Percentiles rank a stretch among this genome's conserved stretches.
Evolutionary conservation across 2,888 invertebrate genomes (phyloP).

Genomic region (Pardosa pseudoannulata): DNA sequence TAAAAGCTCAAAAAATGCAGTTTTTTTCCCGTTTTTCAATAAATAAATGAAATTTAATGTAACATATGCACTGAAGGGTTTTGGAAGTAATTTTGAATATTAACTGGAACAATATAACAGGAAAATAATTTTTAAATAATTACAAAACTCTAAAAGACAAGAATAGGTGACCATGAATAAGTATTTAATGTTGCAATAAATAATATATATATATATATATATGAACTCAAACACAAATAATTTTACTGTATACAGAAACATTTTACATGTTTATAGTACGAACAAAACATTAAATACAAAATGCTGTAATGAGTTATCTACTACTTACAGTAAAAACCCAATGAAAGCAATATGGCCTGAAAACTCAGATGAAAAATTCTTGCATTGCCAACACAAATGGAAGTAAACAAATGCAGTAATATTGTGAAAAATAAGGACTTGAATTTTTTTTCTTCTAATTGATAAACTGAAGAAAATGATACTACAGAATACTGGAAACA

Average conservation of each 20-base stretch:
- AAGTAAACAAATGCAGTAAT: not conserved
- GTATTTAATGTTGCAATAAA: conserved; percentile 5
- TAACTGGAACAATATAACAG: too few relatives aligned
- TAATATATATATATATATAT: not conserved
- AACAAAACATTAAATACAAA: conserved; percentile 1
- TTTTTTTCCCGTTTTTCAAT: not conserved
- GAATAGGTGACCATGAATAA: not conserved
- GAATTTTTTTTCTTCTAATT: not conserved
- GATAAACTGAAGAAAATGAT: conserved; percentile 14
- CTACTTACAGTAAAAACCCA: not conserved
- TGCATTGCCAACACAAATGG: not conserved
- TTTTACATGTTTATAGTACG: not conserved
- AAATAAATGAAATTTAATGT: conserved; percentile 6
- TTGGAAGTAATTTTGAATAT: conserved; percentile 2
- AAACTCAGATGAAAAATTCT: conserved; percentile 1
- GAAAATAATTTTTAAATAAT: too few relatives aligned
- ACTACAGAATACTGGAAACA: conserved; percentile 44
- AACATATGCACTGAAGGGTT: not conserved
- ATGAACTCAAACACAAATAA: not conserved
- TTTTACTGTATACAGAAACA: not conserved
- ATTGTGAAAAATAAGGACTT: not conserved
- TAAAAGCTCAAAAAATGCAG: conserved; percentile 65
- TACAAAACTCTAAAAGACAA: not conserved
- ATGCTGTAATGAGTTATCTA: not conserved
- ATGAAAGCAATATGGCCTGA: not conserved